Base-by-base conservation (phyloP, 2,888 invertebrate species). In the Anagyrus pseudococci region DNA sequence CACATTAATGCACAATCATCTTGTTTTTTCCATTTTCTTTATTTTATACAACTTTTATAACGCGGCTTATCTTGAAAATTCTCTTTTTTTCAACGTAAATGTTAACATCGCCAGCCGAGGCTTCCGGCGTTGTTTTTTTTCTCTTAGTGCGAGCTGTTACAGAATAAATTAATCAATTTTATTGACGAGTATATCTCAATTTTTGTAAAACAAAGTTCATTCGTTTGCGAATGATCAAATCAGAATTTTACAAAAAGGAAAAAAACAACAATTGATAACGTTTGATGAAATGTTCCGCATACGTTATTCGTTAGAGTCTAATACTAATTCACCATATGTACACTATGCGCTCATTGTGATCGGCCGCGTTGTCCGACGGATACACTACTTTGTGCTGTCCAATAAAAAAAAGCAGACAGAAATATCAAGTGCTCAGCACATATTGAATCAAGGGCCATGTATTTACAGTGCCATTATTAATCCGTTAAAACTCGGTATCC, bases 391-490 rank as follows among this genome's bases (percentile, higher is more conserved):
- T 47, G n/a, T 52, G 41, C 29, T 52, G 69, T 72, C 67, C 70
- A 70, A 71, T 70, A 71, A 71, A 72, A 73, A 46, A 71, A 71
- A 70, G 70, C 69, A 65, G 71, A 71, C 69, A 68, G 70, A 74
- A 75, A 74, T 73, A 74, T 78, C 74, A 73, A 77, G 77, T 74
- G 79, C 75, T 75, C 69, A 69, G 79, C 76, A 78, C 75, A 79
- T 75, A 77, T 76, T 74, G 75, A 75, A 75, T 70, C 73, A 72
- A 74, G 69, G 68, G 69, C 68, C 70, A 64, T 69, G 72, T 80
- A 80, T 80, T 79, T 79, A 80, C 80, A 80, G 69, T 75, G 75
- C 73, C 73, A 75, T 75, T 75, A 75, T 77, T 78, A 77, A 77
- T 19, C 43, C 20, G 23, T 37, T 15, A 2, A 15, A 37, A 15